phyloP scores from a whole-genome alignment of 2,888 invertebrate species.

The Seira ritae region DNA sequence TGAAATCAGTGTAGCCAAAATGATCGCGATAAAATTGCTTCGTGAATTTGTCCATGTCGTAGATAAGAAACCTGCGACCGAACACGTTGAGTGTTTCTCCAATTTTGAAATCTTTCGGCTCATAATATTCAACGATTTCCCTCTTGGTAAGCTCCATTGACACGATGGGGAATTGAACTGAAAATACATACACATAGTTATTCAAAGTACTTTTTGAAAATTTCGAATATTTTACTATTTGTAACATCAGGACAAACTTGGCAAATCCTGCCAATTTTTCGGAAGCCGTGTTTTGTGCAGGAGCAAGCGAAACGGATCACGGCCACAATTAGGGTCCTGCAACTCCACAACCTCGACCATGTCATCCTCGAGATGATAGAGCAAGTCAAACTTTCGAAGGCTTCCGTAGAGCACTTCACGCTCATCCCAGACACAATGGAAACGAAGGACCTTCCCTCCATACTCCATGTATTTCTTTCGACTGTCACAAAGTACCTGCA shows the following conservation, averaged over 20 bases:
- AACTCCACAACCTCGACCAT: slow-evolving; percentile 87
- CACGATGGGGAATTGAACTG: slow-evolving; percentile 81
- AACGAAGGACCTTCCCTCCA: slow-evolving; percentile 74
- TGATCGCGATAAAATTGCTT: slow-evolving; percentile 83
- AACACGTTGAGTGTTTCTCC: slow-evolving; percentile 75
- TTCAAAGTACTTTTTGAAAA: background rate
- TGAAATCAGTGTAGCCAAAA: slow-evolving; percentile 75
- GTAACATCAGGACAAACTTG: slow-evolving; percentile 75
- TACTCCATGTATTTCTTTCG: slow-evolving; percentile 69
- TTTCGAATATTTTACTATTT: slow-evolving; percentile 8
- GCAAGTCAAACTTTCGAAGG: slow-evolving; percentile 80
- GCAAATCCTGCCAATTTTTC: slow-evolving; percentile 82
- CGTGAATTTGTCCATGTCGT: slow-evolving; percentile 88
- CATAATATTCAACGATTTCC: slow-evolving; percentile 86
- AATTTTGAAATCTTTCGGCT: slow-evolving; percentile 83
- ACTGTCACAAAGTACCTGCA: slow-evolving; percentile 61
- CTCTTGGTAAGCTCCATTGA: slow-evolving; percentile 83
- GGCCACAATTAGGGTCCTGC: slow-evolving; percentile 83
- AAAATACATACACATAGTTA: slow-evolving; percentile 41
- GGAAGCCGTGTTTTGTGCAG: slow-evolving; percentile 86
- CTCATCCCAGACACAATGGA: slow-evolving; percentile 78
- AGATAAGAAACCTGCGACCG: slow-evolving; percentile 81
- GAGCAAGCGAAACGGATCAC: slow-evolving; percentile 85
- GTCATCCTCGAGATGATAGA: slow-evolving; percentile 89
- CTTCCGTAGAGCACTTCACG: slow-evolving; percentile 76